Evolutionary conservation across 2,888 invertebrate species (phyloP).

Genomic region (Omphaloscelis lunosa): DNA sequence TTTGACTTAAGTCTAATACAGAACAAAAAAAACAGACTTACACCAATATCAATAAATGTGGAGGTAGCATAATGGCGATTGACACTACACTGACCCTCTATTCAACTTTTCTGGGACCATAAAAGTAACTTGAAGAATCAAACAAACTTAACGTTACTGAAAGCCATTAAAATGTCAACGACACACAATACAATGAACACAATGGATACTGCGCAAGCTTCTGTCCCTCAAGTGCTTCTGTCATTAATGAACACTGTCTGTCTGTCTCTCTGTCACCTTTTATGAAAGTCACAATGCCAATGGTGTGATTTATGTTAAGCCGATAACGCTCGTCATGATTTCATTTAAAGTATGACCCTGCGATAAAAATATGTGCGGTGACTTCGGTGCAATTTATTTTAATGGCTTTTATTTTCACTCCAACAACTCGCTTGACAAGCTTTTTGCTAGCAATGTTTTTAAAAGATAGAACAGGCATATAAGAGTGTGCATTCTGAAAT

Average conservation of each 20-base stretch:
- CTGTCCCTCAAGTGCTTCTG: neutral
- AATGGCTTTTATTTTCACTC: neutral
- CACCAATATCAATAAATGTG: too few species aligned
- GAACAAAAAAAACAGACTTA: too few species aligned
- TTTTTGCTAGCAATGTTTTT: neutral
- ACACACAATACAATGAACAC: too few species aligned
- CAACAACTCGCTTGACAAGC: neutral
- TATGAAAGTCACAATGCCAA: neutral
- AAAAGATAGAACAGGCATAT: neutral
- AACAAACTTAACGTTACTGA: neutral
- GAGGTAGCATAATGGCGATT: neutral
- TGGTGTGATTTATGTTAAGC: conserved; percentile 7
- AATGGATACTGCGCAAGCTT: neutral
- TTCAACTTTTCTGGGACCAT: neutral
- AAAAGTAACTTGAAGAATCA: neutral
- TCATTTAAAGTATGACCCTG: neutral
- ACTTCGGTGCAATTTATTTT: neutral
- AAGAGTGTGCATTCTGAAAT: too few species aligned
- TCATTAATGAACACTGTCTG: conserved; percentile 3
- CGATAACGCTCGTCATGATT: conserved; percentile 6
- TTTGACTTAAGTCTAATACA: too few species aligned
- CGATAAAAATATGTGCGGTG: neutral
- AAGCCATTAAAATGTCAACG: neutral
- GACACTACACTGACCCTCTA: neutral
- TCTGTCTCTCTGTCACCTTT: conserved; percentile 6